Evolutionary conservation across 2,888 invertebrate genomes (phyloP), one percentile per base, ranked within the genome.

Genomic region (Drosophila rellima): DNA sequence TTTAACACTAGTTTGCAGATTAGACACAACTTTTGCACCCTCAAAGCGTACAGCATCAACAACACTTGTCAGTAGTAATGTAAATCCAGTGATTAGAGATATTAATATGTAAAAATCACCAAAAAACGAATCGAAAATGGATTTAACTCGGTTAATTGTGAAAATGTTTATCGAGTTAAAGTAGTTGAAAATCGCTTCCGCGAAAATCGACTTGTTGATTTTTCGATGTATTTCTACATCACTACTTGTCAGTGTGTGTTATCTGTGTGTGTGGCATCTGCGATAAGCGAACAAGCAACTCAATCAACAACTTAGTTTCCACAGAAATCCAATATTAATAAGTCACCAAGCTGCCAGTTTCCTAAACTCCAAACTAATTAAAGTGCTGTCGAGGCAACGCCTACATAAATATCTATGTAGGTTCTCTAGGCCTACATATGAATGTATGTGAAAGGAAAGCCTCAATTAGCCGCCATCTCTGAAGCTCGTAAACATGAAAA

Each of bases 401-500:
- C 80, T 18, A 75, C 75, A 64, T 68, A 48, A 33, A 31, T 33
- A n/a, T n/a, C 2, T n/a, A n/a, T 7, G n/a, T 35, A 17, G 23
- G 42, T 59, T 39, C 37, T 48, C 23, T 47, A 42, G 47, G 54
- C 68, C 44, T 40, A 20, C 20, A 20, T 20, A 20, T 3, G 3
- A 2, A 20, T 3, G 6, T 6, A 29, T 64, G 76, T 64, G 80
- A 80, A 80, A 61, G 80, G 76, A 76, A 76, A 80, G 77, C 80
- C 59, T 52, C 76, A 76, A 76, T 76, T 76, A 76, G 71, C 64
- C 56, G 45, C 44, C 70, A 48, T 51, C 51, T 61, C 11, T 51
- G 47, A 31, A 33, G 74, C 29, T 72, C 74, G 52, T 78, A 65
- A 74, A 72, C 65, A 73, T 68, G 61, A 74, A 74, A 62, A 62